phyloP scores from a whole-genome alignment of 1,140 invertebrate genomes.

The Drosophila ogumai region DNA sequence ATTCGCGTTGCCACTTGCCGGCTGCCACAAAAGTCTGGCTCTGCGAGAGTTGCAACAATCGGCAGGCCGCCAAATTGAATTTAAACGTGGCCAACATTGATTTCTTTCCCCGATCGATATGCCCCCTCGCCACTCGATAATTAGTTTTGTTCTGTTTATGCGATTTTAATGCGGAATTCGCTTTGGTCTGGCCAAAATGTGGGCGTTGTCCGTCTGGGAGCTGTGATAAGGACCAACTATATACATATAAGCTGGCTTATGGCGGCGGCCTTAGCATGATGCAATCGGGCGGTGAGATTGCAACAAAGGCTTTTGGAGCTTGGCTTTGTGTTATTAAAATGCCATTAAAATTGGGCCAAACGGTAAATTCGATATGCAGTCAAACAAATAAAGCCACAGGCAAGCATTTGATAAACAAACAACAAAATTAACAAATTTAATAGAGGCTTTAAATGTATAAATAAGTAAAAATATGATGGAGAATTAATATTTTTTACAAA shows the following conservation, averaged over 20 bases:
- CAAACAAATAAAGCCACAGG: conserved; percentile 15
- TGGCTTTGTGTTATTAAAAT: conserved; percentile 73
- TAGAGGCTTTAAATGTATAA: neutral
- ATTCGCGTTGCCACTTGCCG: conserved; percentile 28
- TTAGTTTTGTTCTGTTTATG: conserved; percentile 76
- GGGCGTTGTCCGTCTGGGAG: conserved; percentile 49
- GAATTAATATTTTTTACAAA: no score
- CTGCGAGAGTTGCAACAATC: conserved; percentile 62
- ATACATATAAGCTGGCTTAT: neutral
- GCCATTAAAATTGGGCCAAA: conserved; percentile 75
- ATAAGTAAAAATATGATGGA: neutral
- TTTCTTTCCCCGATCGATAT: conserved; percentile 29
- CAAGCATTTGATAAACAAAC: conserved; percentile 3
- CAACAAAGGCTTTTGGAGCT: conserved; percentile 40
- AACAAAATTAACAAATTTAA: neutral
- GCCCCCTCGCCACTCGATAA: conserved; percentile 34
- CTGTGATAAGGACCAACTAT: conserved; percentile 64
- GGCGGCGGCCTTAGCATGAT: conserved; percentile 63
- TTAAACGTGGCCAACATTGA: conserved; percentile 76
- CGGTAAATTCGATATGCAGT: conserved; percentile 38
- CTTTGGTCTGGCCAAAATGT: conserved; percentile 41
- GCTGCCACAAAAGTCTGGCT: conserved; percentile 38
- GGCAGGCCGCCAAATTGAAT: conserved; percentile 68
- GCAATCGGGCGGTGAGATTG: conserved; percentile 69
- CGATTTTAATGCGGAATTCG: conserved; percentile 73